Evolutionary conservation across 2,888 invertebrate species (phyloP).

Genomic region (Colletes collaris): DNA sequence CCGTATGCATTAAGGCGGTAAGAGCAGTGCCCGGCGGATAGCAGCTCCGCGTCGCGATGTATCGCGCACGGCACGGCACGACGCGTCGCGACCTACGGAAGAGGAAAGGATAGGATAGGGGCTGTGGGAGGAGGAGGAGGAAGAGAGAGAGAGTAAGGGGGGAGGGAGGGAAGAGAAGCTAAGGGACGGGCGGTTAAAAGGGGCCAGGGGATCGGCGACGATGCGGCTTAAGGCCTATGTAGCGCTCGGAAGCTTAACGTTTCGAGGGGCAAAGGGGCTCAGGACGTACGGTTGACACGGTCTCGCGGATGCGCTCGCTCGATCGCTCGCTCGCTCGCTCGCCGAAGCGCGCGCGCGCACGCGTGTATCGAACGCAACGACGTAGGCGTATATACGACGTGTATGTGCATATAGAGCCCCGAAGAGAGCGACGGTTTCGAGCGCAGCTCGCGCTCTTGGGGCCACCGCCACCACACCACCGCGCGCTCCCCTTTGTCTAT

Average conservation of each 20-base stretch:
- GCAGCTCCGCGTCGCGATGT: slow-evolving; percentile 59
- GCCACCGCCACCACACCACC: slow-evolving; percentile 14
- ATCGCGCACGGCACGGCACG: slow-evolving; percentile 48
- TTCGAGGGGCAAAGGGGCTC: slow-evolving; percentile 66
- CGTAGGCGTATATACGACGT: slow-evolving; percentile 16
- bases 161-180: slow-evolving; percentile 10
- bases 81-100: slow-evolving; percentile 1
- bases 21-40: slow-evolving; percentile 70
- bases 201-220: slow-evolving; percentile 70
- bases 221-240: slow-evolving; percentile 80
- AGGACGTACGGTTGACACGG: slow-evolving; percentile 55
- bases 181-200: slow-evolving; percentile 49
- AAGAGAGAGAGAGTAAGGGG: background rate
- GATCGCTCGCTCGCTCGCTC: slow-evolving; percentile 1
- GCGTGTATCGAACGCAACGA: slow-evolving; percentile 30
- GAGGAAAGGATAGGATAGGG: slow-evolving; percentile 29
- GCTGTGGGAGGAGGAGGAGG: slow-evolving; percentile 25
- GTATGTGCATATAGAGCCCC: background rate
- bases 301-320: slow-evolving; percentile 14
- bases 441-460: slow-evolving; percentile 15
- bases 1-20: slow-evolving; percentile 79
- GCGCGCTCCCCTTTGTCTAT: slow-evolving; percentile 80
- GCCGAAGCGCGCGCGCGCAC: slow-evolving; percentile 11
- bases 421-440: background rate
- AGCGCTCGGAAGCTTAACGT: slow-evolving; percentile 77